Evolutionary conservation across 2,797 vertebrate genomes (phyloP), one percentile per base, ranked within the genome.

Genomic region (Darevskia nairensis): DNA sequence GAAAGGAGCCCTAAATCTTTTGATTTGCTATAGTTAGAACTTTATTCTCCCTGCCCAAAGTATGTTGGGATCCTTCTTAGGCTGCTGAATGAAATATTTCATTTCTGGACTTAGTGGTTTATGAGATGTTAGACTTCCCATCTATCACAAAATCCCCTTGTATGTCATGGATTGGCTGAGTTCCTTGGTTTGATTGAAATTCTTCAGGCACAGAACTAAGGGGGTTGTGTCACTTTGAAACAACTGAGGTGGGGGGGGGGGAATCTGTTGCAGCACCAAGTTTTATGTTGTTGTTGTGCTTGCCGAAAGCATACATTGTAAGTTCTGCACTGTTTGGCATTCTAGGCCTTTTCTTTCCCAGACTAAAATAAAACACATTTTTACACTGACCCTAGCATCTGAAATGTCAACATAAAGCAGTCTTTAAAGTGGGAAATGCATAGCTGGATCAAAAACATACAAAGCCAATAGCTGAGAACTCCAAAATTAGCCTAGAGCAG

Each of bases 81-180:
- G 75, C 35, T 25, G 66, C 86, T 64, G 80, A 80, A 88, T 83
- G 84, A 88, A 83, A 82, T 83, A 82, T 79, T 86, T 86, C 0
- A 32, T 85, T 86, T 92, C 35, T 85, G 81, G 29, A 66, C 27
- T 86, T 88, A 89, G 50, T 25, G 2, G 27, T 89, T 4, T 80
- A 77, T 81, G 29, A 78, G 74, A 64, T 15, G 1, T 79, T 84
- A 87, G 55, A 90, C 4, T 89, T 89, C 71, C 89, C 80, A 90
- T 89, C 25, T 39, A 68, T 21, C 39, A 61, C 4, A 82, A 90
- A 76, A 15, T 82, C 76, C 39, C 35, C 74, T 75, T 88, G 82
- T 3, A 11, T 80, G 79, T 83, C 80, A 86, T 72, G 0, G 85
- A 91, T 86, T 76, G 32, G 61, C 78, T 86, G 78, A 75, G 35